phyloP scores from a whole-genome alignment of 2,797 vertebrate species.

The Pyrocephalus nanus region DNA sequence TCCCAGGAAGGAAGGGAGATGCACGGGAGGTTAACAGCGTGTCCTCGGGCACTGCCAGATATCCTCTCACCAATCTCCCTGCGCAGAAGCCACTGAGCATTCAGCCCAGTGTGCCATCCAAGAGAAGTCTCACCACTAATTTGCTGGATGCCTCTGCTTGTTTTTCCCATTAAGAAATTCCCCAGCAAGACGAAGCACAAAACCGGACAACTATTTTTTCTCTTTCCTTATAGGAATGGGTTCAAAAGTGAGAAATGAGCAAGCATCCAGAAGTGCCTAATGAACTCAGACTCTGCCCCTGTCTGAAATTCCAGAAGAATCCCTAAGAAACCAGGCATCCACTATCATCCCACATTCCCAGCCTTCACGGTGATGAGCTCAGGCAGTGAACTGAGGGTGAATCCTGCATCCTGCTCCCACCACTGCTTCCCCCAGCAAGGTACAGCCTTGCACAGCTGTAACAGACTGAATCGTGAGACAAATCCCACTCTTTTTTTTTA shows the following conservation, averaged over 20 bases:
- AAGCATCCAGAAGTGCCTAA: neutral
- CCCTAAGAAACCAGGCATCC: neutral
- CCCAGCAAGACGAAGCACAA: neutral
- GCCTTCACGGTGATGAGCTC: accelerated
- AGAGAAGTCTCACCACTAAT: neutral
- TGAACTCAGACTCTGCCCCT: neutral
- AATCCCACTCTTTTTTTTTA: slow-evolving; percentile 1
- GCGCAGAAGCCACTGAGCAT: neutral
- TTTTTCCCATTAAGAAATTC: neutral
- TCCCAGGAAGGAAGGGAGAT: neutral
- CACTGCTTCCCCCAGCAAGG: neutral
- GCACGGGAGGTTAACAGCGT: neutral
- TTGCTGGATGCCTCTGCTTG: neutral
- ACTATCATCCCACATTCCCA: neutral
- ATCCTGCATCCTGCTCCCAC: neutral
- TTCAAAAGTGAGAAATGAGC: neutral
- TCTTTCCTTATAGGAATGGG: neutral
- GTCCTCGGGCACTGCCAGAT: neutral
- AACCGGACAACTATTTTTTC: neutral
- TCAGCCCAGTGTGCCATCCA: neutral
- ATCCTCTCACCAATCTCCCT: neutral
- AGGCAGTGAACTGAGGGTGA: neutral
- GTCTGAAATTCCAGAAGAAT: neutral
- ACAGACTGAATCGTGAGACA: neutral
- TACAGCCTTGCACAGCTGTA: neutral